Base-by-base conservation (phyloP, 1,140 invertebrate genomes). In the Cyclargus thomasi region DNA sequence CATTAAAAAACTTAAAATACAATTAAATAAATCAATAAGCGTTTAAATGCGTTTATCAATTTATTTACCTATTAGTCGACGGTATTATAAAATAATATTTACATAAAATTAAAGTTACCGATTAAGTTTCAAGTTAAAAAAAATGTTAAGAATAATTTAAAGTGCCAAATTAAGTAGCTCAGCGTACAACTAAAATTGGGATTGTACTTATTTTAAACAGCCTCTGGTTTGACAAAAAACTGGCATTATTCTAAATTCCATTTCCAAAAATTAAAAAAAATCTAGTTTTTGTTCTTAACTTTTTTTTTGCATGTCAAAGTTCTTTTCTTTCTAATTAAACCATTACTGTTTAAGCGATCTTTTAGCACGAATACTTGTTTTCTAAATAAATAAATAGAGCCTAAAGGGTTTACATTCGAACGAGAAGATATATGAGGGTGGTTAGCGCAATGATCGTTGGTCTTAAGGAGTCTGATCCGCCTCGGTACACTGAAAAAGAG, bases 371-470 rank as follows among this genome's bases (percentile, higher is more conserved):
- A 70, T 73, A 74, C 64, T 73, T 69, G 67, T 55, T 67, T 57
- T 84, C 79, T 76, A 68, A 83, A 86, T 86, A 86, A 86, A 85
- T 85, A 85, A 81, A 74, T 81, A 76, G 73, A 63, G 53, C 73
- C 73, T 80, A 82, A 16, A 65, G 4, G 23, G 47, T 69, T 64
- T 18, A 70, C 79, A 78, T 80, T 76, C 86, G 86, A 17, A 88
- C 79, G n/a, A 88, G 78, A 6, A 88, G 76, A 64, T 88, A 88
- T 72, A 86, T 86, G 8, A 85, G 39, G 0, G 80, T 70, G 0
- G 78, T 21, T 3, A 83, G 23, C 57, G 68, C 39, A 64, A 67
- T 1, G n/a, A 70, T 63, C 0, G 74, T 69, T 0, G 80, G 74
- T 23, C 71, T 66, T 16, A 76, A 68, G 59, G 80, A 74, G 65